Percentiles rank a stretch among this genome's conserved stretches.
These are phyloP conservation scores for Oryzias melastigma DNA, from an alignment of 2,113 vertebrate genomes.

Conservation along the genomic window DNA sequence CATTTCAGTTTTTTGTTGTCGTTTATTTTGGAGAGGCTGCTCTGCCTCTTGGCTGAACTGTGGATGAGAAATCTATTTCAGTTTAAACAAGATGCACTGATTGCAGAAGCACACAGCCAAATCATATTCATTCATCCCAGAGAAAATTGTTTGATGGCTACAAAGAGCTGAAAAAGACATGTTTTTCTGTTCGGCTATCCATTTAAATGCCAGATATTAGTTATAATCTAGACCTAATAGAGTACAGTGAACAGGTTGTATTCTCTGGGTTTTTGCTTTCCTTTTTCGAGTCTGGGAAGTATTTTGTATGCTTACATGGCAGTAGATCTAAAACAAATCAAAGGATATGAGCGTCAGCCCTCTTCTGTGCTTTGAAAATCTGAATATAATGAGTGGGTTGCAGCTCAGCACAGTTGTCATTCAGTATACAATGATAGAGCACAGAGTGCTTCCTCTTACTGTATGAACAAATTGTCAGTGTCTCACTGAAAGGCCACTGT, in stretches of 20 bases:
- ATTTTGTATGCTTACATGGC: conserved; percentile 28
- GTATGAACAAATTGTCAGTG: conserved; percentile 49
- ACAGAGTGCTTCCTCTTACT: conserved; percentile 36
- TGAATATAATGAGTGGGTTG: conserved; percentile 58
- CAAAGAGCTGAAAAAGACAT: conserved; percentile 2
- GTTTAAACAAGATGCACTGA: conserved; percentile 70
- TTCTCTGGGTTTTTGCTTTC: conserved; percentile 9
- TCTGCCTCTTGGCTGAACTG: conserved; percentile 66
- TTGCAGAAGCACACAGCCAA: conserved; percentile 65
- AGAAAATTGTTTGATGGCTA: conserved; percentile 52
- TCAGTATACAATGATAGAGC: conserved; percentile 40
- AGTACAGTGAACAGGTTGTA: conserved; percentile 25
- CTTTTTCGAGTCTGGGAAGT: conserved; percentile 13
- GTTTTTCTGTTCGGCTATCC: conserved; percentile 3
- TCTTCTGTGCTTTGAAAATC: conserved; percentile 42
- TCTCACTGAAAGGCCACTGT: conserved; percentile 14
- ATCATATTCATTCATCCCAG: conserved; percentile 66
- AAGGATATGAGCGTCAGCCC: conserved; percentile 39
- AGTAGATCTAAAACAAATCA: conserved; percentile 32
- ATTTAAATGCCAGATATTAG: conserved; percentile 40
- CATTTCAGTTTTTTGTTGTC: conserved; percentile 31
- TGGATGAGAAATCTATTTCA: conserved; percentile 61
- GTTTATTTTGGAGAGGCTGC: conserved; percentile 56
- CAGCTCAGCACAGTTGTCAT: conserved; percentile 48
- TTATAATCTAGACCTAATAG: conserved; percentile 28